Conservation (phyloP, 1,140 invertebrate genomes). For the Melanaphis sacchari region DNA sequence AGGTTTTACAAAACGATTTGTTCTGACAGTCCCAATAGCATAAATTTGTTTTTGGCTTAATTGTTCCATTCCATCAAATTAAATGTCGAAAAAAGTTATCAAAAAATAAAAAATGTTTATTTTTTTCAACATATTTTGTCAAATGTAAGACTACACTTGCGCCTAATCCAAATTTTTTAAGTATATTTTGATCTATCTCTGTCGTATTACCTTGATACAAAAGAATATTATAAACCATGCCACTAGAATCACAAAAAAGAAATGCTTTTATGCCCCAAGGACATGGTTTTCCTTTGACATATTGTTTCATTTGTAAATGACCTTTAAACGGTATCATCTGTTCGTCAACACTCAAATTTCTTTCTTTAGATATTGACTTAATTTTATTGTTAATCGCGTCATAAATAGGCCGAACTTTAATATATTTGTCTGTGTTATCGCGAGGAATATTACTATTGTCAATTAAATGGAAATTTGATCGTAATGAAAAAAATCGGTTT, state of each 20-base stretch:
- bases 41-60: conserved; percentile 46
- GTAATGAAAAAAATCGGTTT: too few relatives aligned
- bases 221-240: not conserved
- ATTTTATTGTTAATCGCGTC: too few relatives aligned
- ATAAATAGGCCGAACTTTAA: too few relatives aligned
- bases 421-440: too few relatives aligned
- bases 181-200: not conserved
- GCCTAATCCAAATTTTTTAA: not conserved
- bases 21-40: conserved; percentile 58
- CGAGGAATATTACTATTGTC: too few relatives aligned
- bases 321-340: conserved; percentile 58
- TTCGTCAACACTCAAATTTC: conserved; percentile 60
- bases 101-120: conserved; percentile 59
- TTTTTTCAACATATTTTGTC: conserved; percentile 33
- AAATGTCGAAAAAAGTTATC: conserved; percentile 18
- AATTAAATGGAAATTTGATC: too few relatives aligned
- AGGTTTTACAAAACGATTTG: conserved; percentile 57
- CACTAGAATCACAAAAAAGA: not conserved
- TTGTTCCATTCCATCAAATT: conserved; percentile 53
- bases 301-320: conserved; percentile 59
- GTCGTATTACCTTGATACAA: not conserved
- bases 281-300: conserved; percentile 20
- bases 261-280: too few relatives aligned
- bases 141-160: conserved; percentile 43
- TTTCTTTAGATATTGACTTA: conserved; percentile 33